Evolutionary conservation across 2,888 invertebrate genomes (phyloP).

Genomic region (Drosophila mulleri): DNA sequence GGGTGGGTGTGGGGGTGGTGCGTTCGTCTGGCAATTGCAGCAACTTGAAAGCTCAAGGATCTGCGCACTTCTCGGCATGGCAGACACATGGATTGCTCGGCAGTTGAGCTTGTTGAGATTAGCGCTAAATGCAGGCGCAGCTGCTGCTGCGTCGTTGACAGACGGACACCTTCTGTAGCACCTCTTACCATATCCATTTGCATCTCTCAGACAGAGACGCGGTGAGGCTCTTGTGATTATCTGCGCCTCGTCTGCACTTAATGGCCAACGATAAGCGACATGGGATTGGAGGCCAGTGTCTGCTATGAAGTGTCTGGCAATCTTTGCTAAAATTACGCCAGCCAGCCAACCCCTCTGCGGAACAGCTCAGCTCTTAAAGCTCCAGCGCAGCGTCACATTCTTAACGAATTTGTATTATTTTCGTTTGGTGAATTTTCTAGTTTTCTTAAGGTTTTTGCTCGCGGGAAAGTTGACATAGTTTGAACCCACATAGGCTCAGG

Average conservation of each 20-base stretch:
- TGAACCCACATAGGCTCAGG: slow-evolving; percentile 52
- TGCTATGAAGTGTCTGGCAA: slow-evolving; percentile 39
- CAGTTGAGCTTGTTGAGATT: slow-evolving; percentile 56
- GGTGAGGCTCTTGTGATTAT: slow-evolving; percentile 48
- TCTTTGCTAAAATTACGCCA: slow-evolving; percentile 8
- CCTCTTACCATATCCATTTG: slow-evolving; percentile 34
- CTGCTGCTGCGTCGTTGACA: slow-evolving; percentile 22
- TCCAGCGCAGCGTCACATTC: slow-evolving; percentile 50
- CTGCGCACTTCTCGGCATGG: slow-evolving; percentile 32
- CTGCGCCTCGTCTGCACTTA: slow-evolving; percentile 68
- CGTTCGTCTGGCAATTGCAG: slow-evolving; percentile 22
- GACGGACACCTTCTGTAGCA: slow-evolving; percentile 55
- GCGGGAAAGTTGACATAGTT: slow-evolving; percentile 78
- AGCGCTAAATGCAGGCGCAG: slow-evolving; percentile 49
- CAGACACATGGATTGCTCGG: slow-evolving; percentile 35
- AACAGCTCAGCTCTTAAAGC: slow-evolving; percentile 28
- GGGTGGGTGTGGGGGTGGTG: neutral
- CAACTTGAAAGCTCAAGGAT: slow-evolving; percentile 49
- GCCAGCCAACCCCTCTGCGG: neutral
- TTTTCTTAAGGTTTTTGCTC: slow-evolving; percentile 15
- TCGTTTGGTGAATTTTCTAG: neutral
- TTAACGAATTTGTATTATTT: slow-evolving; percentile 37
- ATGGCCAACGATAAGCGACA: slow-evolving; percentile 56
- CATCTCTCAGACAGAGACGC: slow-evolving; percentile 30
- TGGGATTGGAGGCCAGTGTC: slow-evolving; percentile 28